Percentiles rank a stretch among this genome's conserved stretches.
These are phyloP conservation scores for Eumacrocentrus americanus DNA, from an alignment of 2,888 invertebrate species.

Conservation along the genomic window DNA sequence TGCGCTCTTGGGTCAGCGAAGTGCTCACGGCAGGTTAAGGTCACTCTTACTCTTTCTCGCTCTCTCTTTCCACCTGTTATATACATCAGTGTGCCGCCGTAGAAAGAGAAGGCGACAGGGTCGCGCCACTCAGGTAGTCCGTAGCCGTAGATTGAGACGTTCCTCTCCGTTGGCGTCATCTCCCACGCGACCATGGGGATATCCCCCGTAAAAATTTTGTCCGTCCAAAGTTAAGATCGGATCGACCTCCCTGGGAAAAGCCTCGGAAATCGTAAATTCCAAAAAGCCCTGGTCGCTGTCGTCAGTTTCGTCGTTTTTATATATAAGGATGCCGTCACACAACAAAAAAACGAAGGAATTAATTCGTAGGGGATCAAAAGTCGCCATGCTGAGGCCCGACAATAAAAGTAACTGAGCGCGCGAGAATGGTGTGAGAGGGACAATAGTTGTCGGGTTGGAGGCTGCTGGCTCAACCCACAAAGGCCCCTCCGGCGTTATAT, in stretches of 20 bases:
- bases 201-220: slow-evolving; percentile 45
- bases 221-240: slow-evolving; percentile 16
- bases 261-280: neutral
- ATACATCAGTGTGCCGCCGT: slow-evolving; percentile 7
- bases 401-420: slow-evolving; percentile 1
- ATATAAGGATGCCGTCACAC: too few species aligned
- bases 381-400: neutral
- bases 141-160: slow-evolving; percentile 35
- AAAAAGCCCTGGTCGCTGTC: too few species aligned
- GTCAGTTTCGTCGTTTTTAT: too few species aligned
- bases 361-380: neutral
- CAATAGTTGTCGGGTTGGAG: slow-evolving; percentile 31
- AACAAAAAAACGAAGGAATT: neutral
- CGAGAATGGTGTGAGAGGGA: slow-evolving; percentile 10
- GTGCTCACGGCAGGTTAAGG: slow-evolving; percentile 43
- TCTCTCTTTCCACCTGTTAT: neutral
- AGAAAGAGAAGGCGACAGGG: slow-evolving; percentile 19
- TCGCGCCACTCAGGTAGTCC: slow-evolving; percentile 34
- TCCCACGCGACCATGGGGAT: slow-evolving; percentile 47
- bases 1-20: slow-evolving; percentile 36
- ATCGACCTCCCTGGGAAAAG: neutral
- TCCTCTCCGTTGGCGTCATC: slow-evolving; percentile 39
- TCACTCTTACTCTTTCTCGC: slow-evolving; percentile 26
- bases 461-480: neutral
- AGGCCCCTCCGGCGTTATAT: neutral